Base-by-base conservation (phyloP, 2,797 vertebrate genomes). In the Zenarchopterus dispar region DNA sequence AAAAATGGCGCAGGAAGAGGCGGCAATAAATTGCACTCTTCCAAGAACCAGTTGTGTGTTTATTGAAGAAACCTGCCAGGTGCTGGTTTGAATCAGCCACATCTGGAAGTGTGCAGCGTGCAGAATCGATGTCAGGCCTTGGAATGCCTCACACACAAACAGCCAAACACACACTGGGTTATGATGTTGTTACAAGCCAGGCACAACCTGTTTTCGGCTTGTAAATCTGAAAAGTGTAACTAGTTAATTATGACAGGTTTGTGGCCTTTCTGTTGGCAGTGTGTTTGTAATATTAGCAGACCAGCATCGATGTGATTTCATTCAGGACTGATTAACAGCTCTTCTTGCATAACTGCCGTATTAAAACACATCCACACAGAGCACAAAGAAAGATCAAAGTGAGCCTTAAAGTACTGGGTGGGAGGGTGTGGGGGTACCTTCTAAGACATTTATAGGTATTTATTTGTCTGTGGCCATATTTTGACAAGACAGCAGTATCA, bases 71-170 rank as follows among this genome's bases (percentile, higher is more conserved):
- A 76, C 5, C 65, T 80, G 75, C 60, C 67, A 84, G 81, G 71
- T 84, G 79, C 73, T 85, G 73, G 67, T 81, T 86, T 82, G 62
- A 87, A 86, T 88, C 77, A 78, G 24, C 59, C 77, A 88, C 90
- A 91, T 91, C 86, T 91, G 88, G 90, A 89, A 88, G 56, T 86
- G 63, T 66, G 73, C 84, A 85, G 77, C 71, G 81, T 64, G 67
- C 77, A 84, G 63, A 91, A 90, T 89, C 74, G 64, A 88, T 89
- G 77, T 84, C 85, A 89, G 81, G 82, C 81, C 62, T 62, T 24
- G 51, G 58, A 61, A 73, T 73, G 60, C 64, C 53, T 54, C 61
- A 56, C 70, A 52, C 53, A 67, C 56, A 58, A 57, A 59, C 26
- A 55, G 41, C 9, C 28, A 67, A 47, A 44, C 56, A 67, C 47